A percentile compares a stretch with the other conserved stretches of the same genome.
phyloP scores from a whole-genome alignment of 1,140 invertebrate species.

The Yoshiicerus persimilis region DNA sequence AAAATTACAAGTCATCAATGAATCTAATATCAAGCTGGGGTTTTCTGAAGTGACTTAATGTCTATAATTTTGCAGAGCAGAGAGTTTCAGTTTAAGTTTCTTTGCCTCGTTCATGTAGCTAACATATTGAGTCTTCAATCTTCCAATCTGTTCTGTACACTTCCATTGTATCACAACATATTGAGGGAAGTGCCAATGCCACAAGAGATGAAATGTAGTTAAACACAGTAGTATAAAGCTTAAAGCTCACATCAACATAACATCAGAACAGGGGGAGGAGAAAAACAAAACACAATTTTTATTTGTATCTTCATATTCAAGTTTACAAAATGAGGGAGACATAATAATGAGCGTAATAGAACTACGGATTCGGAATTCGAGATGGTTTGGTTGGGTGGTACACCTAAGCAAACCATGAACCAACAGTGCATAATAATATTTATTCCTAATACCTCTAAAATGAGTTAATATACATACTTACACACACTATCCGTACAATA shows the following conservation, averaged over 20 bases:
- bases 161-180: neutral
- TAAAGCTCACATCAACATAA: neutral
- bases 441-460: no score
- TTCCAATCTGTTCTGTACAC: constrained; percentile 2
- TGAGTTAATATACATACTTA: neutral
- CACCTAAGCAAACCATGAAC: neutral
- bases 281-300: neutral
- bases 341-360: neutral
- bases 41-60: constrained; percentile 35
- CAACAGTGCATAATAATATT: neutral
- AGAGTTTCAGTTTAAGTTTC: constrained; percentile 21
- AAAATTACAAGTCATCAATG: constrained; percentile 46
- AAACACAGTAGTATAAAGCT: neutral
- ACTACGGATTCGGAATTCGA: neutral
- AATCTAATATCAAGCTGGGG: constrained; percentile 37
- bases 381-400: constrained; percentile 1
- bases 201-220: constrained; percentile 10
- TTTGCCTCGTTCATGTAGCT: neutral
- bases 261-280: neutral
- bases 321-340: neutral
- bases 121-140: neutral
- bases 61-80: constrained; percentile 43
- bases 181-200: neutral
- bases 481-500: no score
- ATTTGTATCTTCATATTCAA: neutral